A percentile compares a stretch with the other conserved stretches of the same genome.
Conservation (phyloP, 1,140 invertebrate genomes). For the Bemisia tabaci region DNA sequence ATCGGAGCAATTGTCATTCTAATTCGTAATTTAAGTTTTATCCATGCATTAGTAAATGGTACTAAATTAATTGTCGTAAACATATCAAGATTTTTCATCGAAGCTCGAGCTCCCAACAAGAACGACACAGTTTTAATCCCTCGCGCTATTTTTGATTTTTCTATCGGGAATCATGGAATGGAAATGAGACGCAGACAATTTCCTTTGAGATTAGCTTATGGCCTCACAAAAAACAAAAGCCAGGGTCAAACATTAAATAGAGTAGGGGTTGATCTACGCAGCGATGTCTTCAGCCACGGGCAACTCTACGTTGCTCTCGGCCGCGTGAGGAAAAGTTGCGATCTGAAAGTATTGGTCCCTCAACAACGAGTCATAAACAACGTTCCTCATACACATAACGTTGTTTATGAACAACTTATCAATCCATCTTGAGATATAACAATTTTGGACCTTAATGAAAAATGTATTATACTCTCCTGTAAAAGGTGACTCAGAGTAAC, state of each 20-base stretch:
- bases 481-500: too few relatives aligned
- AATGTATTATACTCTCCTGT: too few relatives aligned
- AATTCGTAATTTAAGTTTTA: conserved; percentile 7
- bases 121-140: neutral
- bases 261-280: neutral
- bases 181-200: conserved; percentile 3
- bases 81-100: neutral
- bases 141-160: neutral
- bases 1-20: conserved; percentile 1
- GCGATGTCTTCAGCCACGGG: neutral
- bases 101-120: neutral
- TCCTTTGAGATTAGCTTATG: conserved; percentile 3
- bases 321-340: neutral
- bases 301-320: conserved; percentile 1
- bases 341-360: neutral
- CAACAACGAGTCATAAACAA: neutral
- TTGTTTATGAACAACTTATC: neutral
- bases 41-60: conserved; percentile 3
- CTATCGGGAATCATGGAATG: neutral
- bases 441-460: too few relatives aligned
- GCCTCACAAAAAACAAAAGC: conserved; percentile 24
- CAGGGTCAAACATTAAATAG: conserved; percentile 28
- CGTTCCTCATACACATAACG: neutral
- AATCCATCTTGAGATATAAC: too few relatives aligned
- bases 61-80: conserved; percentile 8